phyloP scores from a whole-genome alignment of 2,113 vertebrate species.

The Acanthochromis polyacanthus region DNA sequence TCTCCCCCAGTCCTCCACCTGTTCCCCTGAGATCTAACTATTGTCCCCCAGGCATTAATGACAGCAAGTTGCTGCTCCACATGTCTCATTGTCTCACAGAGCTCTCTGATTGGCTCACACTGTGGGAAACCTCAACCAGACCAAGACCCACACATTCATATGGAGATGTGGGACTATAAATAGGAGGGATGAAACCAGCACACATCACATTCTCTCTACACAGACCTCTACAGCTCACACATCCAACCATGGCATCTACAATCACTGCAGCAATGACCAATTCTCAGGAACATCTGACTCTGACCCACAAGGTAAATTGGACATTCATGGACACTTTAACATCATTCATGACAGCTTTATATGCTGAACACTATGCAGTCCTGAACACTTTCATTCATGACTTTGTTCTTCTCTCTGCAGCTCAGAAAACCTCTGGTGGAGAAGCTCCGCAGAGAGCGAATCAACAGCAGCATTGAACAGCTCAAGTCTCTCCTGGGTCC shows the following conservation, averaged over 20 bases:
- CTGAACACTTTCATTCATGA: constrained; percentile 16
- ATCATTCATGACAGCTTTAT: background rate
- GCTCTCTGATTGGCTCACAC: constrained; percentile 78
- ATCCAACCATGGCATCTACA: constrained; percentile 70
- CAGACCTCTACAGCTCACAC: constrained; percentile 74
- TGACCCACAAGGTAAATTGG: constrained; percentile 71
- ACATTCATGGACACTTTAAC: accelerated
- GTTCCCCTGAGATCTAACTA: constrained; percentile 51
- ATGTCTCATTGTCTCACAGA: constrained; percentile 33
- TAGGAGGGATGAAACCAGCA: constrained; percentile 72
- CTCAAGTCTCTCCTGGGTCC: constrained; percentile 73
- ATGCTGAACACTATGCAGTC: background rate
- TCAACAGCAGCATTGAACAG: constrained; percentile 79
- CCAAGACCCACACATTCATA: constrained; percentile 82
- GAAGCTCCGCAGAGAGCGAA: constrained; percentile 76
- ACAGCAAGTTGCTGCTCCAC: constrained; percentile 25
- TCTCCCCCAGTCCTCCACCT: constrained; percentile 41
- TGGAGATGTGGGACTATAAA: constrained; percentile 83
- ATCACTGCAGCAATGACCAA: constrained; percentile 61
- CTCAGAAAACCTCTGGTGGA: constrained; percentile 74
- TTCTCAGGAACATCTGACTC: constrained; percentile 43
- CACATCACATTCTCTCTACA: constrained; percentile 74
- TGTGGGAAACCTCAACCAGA: constrained; percentile 78
- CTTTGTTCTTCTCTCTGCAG: constrained; percentile 32
- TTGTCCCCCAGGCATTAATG: constrained; percentile 36